Conservation (phyloP, 2,113 vertebrate genomes). For the Bujurquina vittata region DNA sequence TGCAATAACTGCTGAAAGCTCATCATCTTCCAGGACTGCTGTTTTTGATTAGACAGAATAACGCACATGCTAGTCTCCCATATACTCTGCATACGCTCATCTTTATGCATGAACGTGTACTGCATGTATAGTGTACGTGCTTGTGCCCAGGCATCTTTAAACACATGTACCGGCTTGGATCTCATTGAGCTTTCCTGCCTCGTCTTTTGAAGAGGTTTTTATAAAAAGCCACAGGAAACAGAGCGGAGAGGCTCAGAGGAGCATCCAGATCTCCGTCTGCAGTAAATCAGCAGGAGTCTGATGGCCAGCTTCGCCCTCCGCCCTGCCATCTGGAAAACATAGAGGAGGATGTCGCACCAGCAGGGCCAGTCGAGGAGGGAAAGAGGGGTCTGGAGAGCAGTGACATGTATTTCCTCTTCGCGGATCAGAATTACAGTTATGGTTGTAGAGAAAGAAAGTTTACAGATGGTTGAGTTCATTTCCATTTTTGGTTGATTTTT, state of each 20-base stretch:
- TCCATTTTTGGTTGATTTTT: background rate
- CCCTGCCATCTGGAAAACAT: slow-evolving; percentile 61
- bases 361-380: slow-evolving; percentile 24
- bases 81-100: background rate
- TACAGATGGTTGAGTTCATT: background rate
- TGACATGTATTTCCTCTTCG: slow-evolving; percentile 42
- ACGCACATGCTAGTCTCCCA: background rate
- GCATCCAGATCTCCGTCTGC: slow-evolving; percentile 41
- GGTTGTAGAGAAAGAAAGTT: background rate
- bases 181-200: slow-evolving; percentile 23
- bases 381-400: slow-evolving; percentile 26
- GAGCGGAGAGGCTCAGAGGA: slow-evolving; percentile 14
- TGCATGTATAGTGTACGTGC: background rate
- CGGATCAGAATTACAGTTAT: slow-evolving; percentile 8
- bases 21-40: background rate
- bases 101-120: slow-evolving; percentile 1
- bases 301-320: slow-evolving; percentile 9
- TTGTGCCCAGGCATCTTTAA: background rate
- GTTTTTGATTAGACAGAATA: background rate
- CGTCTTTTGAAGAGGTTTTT: slow-evolving; percentile 30
- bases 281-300: slow-evolving; percentile 50
- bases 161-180: background rate
- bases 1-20: background rate
- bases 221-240: slow-evolving; percentile 51
- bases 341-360: slow-evolving; percentile 46